phyloP scores from a whole-genome alignment of 2,113 vertebrate species.

The Fukomys damarensis region DNA sequence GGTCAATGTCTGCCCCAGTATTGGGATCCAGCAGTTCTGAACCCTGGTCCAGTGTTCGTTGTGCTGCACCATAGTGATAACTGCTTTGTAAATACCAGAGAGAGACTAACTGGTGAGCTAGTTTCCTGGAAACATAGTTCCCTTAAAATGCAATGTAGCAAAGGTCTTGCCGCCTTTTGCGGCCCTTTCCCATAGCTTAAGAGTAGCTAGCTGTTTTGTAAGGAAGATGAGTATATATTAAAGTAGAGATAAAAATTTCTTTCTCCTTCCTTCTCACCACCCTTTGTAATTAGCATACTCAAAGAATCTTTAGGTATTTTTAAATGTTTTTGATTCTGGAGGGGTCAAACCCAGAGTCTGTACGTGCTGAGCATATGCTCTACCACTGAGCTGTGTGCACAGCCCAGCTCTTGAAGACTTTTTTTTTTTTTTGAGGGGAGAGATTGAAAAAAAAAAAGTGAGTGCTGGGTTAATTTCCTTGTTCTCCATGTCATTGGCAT shows the following conservation, averaged over 20 bases:
- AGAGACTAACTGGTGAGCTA: background rate
- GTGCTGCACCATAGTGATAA: background rate
- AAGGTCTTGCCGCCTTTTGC: background rate
- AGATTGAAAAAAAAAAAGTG: conserved; percentile 25
- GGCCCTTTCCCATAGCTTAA: background rate
- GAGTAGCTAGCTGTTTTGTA: background rate
- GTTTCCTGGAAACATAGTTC: background rate
- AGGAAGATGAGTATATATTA: background rate
- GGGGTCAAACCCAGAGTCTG: background rate
- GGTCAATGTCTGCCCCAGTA: background rate
- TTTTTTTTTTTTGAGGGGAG: background rate
- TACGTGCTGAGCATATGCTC: background rate
- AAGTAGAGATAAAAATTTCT: background rate
- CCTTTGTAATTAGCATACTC: background rate
- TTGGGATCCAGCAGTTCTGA: conserved; percentile 12
- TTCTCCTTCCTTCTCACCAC: background rate
- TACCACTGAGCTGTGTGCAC: background rate
- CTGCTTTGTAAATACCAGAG: background rate
- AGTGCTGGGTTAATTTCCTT: conserved; percentile 11
- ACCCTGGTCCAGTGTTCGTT: background rate
- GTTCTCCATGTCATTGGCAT: conserved; percentile 3
- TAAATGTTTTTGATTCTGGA: background rate
- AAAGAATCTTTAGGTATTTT: background rate
- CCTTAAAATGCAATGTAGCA: background rate
- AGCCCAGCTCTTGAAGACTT: background rate